These are phyloP conservation scores for Caenorhabditis becei DNA, from an alignment of 2,888 invertebrate genomes.

Conservation along the genomic window DNA sequence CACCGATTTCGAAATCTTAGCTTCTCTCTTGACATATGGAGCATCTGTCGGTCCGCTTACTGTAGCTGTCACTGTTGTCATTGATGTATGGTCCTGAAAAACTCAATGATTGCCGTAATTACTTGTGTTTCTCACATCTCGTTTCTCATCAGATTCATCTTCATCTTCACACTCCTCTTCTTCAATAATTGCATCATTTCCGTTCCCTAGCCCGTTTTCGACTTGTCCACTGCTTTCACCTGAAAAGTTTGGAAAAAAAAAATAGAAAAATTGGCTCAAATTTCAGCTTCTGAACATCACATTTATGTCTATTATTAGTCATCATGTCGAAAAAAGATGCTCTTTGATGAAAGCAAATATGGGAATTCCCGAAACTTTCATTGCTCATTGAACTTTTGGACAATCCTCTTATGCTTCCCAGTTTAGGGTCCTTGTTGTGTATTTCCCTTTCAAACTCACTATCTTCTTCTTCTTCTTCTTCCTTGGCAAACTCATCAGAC, in stretches of 20 bases:
- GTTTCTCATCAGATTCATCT: conserved; percentile 62
- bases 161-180: conserved; percentile 73
- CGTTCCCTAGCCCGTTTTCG: conserved; percentile 70
- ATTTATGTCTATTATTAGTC: conserved; percentile 30
- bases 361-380: background rate
- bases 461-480: conserved; percentile 80
- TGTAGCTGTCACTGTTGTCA: conserved; percentile 66
- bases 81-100: conserved; percentile 63
- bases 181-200: conserved; percentile 71
- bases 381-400: conserved; percentile 9
- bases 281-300: no score
- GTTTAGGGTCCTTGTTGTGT: no score
- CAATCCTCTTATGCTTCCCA: background rate
- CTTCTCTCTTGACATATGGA: conserved; percentile 67
- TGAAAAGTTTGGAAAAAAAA: conserved; percentile 29
- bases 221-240: conserved; percentile 73
- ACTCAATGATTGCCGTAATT: background rate
- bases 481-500: conserved; percentile 81
- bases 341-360: conserved; percentile 30
- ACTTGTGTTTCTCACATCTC: conserved; percentile 28
- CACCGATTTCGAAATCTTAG: conserved; percentile 67
- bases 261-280: no score
- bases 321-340: conserved; percentile 15
- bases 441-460: conserved; percentile 45
- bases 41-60: conserved; percentile 62